Percentiles rank a stretch among this genome's conserved stretches.
Evolutionary conservation across 2,113 vertebrate species (phyloP).

Genomic region (Antechinus stuartii): DNA sequence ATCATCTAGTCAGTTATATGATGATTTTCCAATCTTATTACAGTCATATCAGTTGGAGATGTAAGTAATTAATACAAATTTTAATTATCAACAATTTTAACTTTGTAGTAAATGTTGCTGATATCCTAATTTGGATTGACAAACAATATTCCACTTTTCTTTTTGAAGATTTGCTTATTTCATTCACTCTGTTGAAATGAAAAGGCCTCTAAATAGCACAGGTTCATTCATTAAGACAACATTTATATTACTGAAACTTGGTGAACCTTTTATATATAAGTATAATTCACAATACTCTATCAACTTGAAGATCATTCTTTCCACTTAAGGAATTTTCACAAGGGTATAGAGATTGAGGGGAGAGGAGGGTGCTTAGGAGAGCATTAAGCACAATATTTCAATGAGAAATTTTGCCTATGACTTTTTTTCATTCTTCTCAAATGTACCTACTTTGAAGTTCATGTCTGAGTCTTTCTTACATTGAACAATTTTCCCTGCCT

Average conservation of each 20-base stretch:
- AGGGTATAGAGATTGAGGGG: neutral
- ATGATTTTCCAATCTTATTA: constrained; percentile 75
- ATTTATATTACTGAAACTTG: constrained; percentile 3
- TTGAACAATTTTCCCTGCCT: neutral
- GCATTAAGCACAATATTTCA: neutral
- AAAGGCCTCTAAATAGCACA: neutral
- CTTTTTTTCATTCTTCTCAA: neutral
- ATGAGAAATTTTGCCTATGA: neutral
- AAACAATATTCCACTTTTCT: constrained; percentile 56
- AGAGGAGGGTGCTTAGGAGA: neutral
- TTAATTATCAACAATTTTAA: constrained; percentile 62
- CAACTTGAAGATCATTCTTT: neutral
- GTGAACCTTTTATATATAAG: neutral
- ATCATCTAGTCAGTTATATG: constrained; percentile 68
- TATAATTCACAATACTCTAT: neutral
- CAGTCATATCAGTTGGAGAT: constrained; percentile 66
- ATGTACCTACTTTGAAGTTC: neutral
- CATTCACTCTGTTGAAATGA: constrained; percentile 27
- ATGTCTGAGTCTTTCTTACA: neutral
- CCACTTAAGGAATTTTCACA: neutral
- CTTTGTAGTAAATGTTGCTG: constrained; percentile 20
- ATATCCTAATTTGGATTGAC: constrained; percentile 64
- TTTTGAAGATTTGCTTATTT: constrained; percentile 32
- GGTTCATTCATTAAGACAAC: neutral
- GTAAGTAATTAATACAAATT: constrained; percentile 68